Evolutionary conservation across 1,140 invertebrate species (phyloP), one percentile per base, ranked within the genome.

Genomic region (Metaphire vulgaris): DNA sequence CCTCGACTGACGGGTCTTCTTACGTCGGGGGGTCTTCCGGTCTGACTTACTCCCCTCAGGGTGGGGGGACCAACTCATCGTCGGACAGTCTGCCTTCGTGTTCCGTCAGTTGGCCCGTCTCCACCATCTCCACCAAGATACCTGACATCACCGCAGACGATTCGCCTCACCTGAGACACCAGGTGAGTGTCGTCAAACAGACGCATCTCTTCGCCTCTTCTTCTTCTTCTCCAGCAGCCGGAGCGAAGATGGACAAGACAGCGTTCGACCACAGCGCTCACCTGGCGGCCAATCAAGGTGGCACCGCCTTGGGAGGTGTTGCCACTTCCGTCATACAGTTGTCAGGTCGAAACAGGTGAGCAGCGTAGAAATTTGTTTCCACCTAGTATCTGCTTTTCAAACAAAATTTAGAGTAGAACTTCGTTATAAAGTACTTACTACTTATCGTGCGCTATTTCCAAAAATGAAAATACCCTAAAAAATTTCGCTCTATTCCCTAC

Each of bases 261-360:
- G 34, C 1, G 30, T 21, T 2, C 71, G 33, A 72, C 30, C 30
- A 2, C 1, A 72, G 32, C 71, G 33, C n/a, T 21, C 31, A 33
- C 32, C 29, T 33, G 28, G 21, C 21, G 14, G 33, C 41, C 41
- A 64, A 73, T 34, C 26, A 73, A 2, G n/a, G n/a, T n/a, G 34
- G 0, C 29, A 29, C n/a, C 33, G 26, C 29, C 33, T 28, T 71
- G 26, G 30, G 33, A 30, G 69, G 69, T 2, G 69, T 71, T 1
- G 69, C 69, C 30, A 71, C 69, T 26, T 71, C 69, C 21, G 69
- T 71, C 1, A 71, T 71, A 32, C 69, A 71, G 33, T 6, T 71
- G 26, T 31, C 69, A 21, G 12, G 30, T 0, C 29, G 33, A n/a
- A 71, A 71, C 15, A 71, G 69, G 69, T 71, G n/a, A 26, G 26